Evolutionary conservation across 2,888 invertebrate genomes (phyloP).

Genomic region (Mesoligia furuncula): DNA sequence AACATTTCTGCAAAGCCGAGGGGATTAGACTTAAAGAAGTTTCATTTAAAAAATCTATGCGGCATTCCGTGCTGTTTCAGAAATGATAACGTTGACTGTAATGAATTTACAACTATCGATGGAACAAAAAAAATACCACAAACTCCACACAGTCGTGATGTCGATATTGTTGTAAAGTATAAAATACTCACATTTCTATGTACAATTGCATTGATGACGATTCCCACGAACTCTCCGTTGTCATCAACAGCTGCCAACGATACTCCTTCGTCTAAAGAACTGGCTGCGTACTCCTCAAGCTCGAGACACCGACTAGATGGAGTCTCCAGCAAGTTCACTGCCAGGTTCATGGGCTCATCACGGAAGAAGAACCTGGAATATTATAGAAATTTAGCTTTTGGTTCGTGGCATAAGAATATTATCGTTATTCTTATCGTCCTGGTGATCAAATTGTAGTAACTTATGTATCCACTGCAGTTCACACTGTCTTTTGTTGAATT

Average conservation of each 20-base stretch:
- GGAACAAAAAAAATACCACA: background rate
- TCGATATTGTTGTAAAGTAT: no score
- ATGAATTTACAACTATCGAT: slow-evolving; percentile 18
- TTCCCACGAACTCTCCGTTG: slow-evolving; percentile 90
- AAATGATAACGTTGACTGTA: background rate
- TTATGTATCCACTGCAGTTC: no score
- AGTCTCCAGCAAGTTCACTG: slow-evolving; percentile 91
- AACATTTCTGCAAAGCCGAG: background rate
- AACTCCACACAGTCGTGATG: no score
- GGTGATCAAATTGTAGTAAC: background rate
- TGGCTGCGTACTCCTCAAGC: slow-evolving; percentile 91
- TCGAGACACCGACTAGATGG: slow-evolving; percentile 91
- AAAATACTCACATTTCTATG: slow-evolving; percentile 77
- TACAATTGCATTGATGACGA: slow-evolving; percentile 89
- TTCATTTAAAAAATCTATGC: background rate
- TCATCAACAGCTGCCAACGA: slow-evolving; percentile 92
- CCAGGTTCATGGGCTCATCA: slow-evolving; percentile 93
- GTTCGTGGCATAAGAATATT: background rate
- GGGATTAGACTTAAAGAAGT: background rate
- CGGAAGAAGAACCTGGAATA: slow-evolving; percentile 91
- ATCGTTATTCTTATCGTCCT: background rate
- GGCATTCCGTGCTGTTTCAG: background rate
- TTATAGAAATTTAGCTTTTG: background rate
- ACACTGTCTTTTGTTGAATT: no score
- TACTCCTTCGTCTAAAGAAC: slow-evolving; percentile 90